Evolutionary conservation across 2,797 vertebrate species (phyloP), one percentile per base, ranked within the genome.

Genomic region (Serranus cabrilla): DNA sequence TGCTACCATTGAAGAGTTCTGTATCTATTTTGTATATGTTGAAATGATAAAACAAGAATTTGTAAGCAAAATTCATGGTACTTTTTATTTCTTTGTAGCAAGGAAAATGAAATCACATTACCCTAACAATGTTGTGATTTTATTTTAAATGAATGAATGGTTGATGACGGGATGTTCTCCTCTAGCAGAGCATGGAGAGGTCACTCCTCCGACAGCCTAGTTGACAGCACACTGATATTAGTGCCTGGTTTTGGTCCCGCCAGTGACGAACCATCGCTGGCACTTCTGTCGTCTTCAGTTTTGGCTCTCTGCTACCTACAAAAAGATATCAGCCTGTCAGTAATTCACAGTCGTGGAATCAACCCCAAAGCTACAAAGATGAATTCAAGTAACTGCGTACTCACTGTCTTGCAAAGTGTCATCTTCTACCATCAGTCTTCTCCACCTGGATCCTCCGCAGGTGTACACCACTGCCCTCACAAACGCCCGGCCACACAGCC

Each of bases 391-490:
- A 18, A 20, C 20, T 40, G 1, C 40, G n/a, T 69, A 89, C 92
- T 90, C 64, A 95, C 95, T 88, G 0, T 78, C 56, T 45, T 66
- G 50, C 31, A 83, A 54, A 52, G 39, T 49, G 7, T 78, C 57
- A 62, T 86, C 73, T 18, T 85, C 86, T 37, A n/a, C 80, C 20
- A 56, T 74, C 71, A 80, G 67, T 63, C 94, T 89, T 63, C 86
- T 95, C 95, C 95, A 95, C 67, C 94, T 88, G 66, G 94, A 96
- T 5, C 94, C 94, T 27, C 94, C 94, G 25, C 95, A 95, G 11
- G 92, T 94, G 87, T 87, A 95, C 69, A 95, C 91, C 64, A 95
- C 81, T 0, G 94, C 94, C 18, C 92, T 81, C 18, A 94, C 45
- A 25, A 95, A 85, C 2, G 94, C 92, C 7, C 93, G 86, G 11